phyloP scores from a whole-genome alignment of 2,113 vertebrate genomes.

The Perca schrenkii region DNA sequence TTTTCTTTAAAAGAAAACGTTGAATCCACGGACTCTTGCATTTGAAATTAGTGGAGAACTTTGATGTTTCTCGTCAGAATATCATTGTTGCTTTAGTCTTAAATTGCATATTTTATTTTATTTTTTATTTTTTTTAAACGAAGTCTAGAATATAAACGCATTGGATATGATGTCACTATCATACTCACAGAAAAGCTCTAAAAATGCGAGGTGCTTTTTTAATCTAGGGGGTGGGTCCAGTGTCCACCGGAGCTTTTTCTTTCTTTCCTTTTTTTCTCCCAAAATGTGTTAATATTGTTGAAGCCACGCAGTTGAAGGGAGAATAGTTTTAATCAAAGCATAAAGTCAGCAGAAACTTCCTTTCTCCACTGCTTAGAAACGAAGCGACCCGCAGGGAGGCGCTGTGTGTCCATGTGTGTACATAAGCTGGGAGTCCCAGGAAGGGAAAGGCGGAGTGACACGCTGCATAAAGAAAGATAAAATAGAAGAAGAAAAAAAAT shows the following conservation, averaged over 20 bases:
- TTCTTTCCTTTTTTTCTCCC: neutral
- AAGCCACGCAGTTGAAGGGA: neutral
- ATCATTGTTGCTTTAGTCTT: neutral
- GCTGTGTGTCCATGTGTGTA: constrained; percentile 76
- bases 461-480: neutral
- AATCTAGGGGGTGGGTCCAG: neutral
- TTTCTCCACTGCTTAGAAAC: neutral
- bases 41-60: neutral
- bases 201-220: neutral
- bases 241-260: neutral
- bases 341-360: constrained; percentile 8
- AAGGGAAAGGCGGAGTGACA: constrained; percentile 6
- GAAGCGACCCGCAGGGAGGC: constrained; percentile 79
- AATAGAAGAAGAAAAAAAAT: neutral
- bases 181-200: constrained; percentile 14
- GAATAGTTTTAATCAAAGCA: constrained; percentile 14
- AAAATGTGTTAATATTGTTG: neutral
- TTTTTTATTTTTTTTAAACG: neutral
- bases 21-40: neutral
- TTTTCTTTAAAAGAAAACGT: neutral
- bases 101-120: neutral
- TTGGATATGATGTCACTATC: constrained; percentile 1
- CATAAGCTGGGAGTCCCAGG: constrained; percentile 15
- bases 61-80: neutral
- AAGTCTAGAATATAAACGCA: neutral